Percentiles rank a stretch among this genome's conserved stretches.
Evolutionary conservation across 2,888 invertebrate species (phyloP).

Genomic region (Chloroclystis v-ata): DNA sequence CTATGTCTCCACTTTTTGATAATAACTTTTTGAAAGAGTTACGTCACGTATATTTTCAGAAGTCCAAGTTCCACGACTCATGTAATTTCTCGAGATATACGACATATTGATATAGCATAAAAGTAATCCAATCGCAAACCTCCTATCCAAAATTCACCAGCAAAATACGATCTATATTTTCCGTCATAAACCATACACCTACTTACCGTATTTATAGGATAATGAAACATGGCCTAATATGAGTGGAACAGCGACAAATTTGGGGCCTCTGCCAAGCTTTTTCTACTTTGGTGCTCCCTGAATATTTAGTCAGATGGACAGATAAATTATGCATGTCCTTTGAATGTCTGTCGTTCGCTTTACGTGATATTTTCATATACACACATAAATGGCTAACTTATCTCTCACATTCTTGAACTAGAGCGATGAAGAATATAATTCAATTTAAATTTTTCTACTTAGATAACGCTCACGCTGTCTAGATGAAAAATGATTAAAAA

Average conservation of each 20-base stretch:
- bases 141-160: constrained; percentile 15
- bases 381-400: constrained; percentile 14
- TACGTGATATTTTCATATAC: constrained; percentile 31
- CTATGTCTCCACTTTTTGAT: no score
- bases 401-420: constrained; percentile 10
- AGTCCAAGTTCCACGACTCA: constrained; percentile 4
- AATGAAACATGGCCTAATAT: constrained; percentile 29
- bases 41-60: neutral
- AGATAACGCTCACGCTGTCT: no score
- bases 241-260: constrained; percentile 28
- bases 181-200: constrained; percentile 23
- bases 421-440: constrained; percentile 7
- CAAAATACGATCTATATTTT: constrained; percentile 19
- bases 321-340: constrained; percentile 39
- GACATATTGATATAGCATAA: constrained; percentile 19
- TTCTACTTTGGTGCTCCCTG: constrained; percentile 34
- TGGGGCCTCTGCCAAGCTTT: constrained; percentile 32
- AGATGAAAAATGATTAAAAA: no score
- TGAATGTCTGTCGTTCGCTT: constrained; percentile 31
- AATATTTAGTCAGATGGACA: constrained; percentile 37
- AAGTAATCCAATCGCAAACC: constrained; percentile 20
- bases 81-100: constrained; percentile 5
- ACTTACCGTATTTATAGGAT: constrained; percentile 24
- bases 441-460: constrained; percentile 7
- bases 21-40: no score